Base-by-base conservation (phyloP, 2,888 invertebrate species). In the Pemphredon lugubris region DNA sequence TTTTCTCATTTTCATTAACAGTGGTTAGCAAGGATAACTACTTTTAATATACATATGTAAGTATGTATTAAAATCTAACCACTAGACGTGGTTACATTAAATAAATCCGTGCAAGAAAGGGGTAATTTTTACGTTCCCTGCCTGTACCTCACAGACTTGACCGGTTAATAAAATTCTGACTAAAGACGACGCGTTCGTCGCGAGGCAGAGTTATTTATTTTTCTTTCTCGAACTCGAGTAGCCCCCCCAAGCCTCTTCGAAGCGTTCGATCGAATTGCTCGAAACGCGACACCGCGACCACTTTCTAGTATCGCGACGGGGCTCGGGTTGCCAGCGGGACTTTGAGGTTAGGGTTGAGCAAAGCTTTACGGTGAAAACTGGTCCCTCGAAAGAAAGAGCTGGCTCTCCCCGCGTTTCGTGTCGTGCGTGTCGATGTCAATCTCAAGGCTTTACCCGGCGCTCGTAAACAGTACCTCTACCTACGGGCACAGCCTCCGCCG, bases 261-360 rank as follows among this genome's bases (percentile, higher is more conserved):
- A 13, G 23, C 20, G 74, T 61, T 76, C 73, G 79, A 69, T 73
- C 73, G 71, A 64, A 47, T 59, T 66, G 67, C 73, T 54, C 55
- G 79, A 80, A 79, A 80, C 57, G 70, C 54, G 68, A 79, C 70
- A 79, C 80, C 67, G 44, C 58, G 70, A 68, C 79, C 72, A 77
- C 79, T 79, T 77, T 79, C 79, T 66, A 77, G 77, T 44, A 53
- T 73, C 69, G 59, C 73, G 57, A 18, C 53, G 51, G 30, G 69
- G 68, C 76, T 79, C 71, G 30, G 70, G 70, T 79, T 79, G 72
- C 79, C 63, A 45, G 48, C 57, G 63, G 65, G 61, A 61, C 65
- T 60, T 57, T 64, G 63, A 50, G 72, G 69, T 71, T 73, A 72
- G 72, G 65, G 61, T 39, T 59, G 65, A 65, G 73, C 54, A 51